Percentiles rank a stretch among this genome's conserved stretches.
These are phyloP conservation scores for Leptobrachium leishanense DNA, from an alignment of 2,113 vertebrate species.

Conservation along the genomic window DNA sequence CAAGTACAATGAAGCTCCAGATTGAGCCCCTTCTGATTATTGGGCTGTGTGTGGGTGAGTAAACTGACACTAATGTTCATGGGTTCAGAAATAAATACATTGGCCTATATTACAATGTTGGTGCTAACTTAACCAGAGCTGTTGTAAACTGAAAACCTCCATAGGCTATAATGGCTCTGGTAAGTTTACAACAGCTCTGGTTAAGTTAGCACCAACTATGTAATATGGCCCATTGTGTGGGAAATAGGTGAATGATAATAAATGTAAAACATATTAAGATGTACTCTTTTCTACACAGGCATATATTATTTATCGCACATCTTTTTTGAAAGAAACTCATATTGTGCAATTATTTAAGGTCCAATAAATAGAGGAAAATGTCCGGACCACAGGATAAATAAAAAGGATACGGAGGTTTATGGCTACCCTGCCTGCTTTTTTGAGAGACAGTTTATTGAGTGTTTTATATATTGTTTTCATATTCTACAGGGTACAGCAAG, in stretches of 20 bases:
- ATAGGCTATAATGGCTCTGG: not conserved
- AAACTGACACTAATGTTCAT: not conserved
- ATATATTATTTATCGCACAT: too few species aligned
- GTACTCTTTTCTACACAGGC: too few species aligned
- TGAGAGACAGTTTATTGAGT: too few species aligned
- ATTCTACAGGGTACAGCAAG: too few species aligned
- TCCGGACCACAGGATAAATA: too few species aligned
- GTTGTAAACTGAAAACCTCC: not conserved
- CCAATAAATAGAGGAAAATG: too few species aligned
- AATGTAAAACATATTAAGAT: too few species aligned
- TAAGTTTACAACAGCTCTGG: not conserved
- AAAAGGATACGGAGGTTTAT: too few species aligned
- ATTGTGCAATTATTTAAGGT: too few species aligned
- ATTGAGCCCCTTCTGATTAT: not conserved
- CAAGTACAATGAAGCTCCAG: not conserved
- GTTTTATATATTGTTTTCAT: too few species aligned
- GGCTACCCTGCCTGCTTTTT: too few species aligned
- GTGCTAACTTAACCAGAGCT: not conserved
- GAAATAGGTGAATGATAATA: not conserved
- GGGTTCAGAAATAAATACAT: not conserved
- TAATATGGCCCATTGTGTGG: not conserved
- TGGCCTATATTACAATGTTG: not conserved
- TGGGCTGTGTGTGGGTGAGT: slow-evolving; percentile 30
- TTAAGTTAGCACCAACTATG: not conserved
- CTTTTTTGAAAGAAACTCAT: too few species aligned